Evolutionary conservation across 2,888 invertebrate genomes (phyloP), one percentile per base, ranked within the genome.

Genomic region (Ephialtes manifestator): DNA sequence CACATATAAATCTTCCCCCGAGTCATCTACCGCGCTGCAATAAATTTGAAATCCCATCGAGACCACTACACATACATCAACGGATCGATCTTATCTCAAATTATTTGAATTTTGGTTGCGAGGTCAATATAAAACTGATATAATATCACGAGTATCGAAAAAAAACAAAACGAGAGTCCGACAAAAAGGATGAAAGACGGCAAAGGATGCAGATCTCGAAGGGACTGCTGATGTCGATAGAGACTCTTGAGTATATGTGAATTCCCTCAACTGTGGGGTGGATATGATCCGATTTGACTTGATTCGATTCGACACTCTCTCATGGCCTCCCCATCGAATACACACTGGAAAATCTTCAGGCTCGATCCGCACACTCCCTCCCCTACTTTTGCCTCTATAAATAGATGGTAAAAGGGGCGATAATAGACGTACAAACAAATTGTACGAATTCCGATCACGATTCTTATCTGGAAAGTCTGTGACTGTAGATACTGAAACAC

Each of bases 221-320:
- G 75, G 81, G 75, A 20, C 18, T 58, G 15, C 53, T 51, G 55
- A 20, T 60, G 48, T 58, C 51, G 31, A 63, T 60, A 31, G n/a
- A 75, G 75, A 75, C 65, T 46, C 18, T 81, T 46, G 68, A 18
- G 48, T 43, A 46, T 39, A 48, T 60, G 51, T 65, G 63, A 28
- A 60, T 79, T 71, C 24, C 51, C 24, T 24, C 11, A 39, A 51
- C 43, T 20, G 55, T 48, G 48, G 67, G 11, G 3, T n/a, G 20
- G 28, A 39, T 65, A 75, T 85, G 70, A 85, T 82, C 70, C 71
- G 81, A 85, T 85, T 85, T 78, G 46, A 55, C 68, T 79, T 43
- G 55, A 84, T 81, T 85, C 81, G 65, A 85, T 85, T 55, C 75
- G 75, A 75, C 81, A 74, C 74, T 43, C 78, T 75, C 70, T 48